Evolutionary conservation across 2,888 invertebrate genomes (phyloP).

Genomic region (Elgonia sp.): DNA sequence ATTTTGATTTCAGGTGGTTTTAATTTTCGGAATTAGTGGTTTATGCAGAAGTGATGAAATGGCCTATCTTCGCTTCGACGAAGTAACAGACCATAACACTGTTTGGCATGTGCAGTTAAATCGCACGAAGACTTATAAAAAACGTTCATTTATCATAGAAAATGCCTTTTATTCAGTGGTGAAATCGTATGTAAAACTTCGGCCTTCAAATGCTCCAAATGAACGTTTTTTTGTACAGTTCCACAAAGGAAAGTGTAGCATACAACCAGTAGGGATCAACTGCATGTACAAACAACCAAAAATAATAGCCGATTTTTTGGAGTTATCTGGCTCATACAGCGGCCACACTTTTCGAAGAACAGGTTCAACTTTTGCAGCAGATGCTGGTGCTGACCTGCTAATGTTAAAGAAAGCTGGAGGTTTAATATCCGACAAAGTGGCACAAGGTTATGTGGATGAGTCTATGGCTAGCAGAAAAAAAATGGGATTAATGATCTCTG

Average conservation of each 20-base stretch:
- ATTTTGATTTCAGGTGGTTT: constrained; percentile 25
- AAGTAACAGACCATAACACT: constrained; percentile 2
- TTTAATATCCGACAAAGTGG: constrained; percentile 13
- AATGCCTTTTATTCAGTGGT: constrained; percentile 19
- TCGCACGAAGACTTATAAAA: constrained; percentile 29
- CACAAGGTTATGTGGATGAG: constrained; percentile 32
- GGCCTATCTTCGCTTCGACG: constrained; percentile 11
- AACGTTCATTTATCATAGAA: constrained; percentile 22
- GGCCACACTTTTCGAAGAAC: constrained; percentile 40
- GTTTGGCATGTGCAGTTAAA: constrained; percentile 26
- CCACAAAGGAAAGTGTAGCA: constrained; percentile 25
- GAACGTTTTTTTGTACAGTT: constrained; percentile 40
- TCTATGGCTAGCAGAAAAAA: constrained; percentile 25
- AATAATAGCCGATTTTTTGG: constrained; percentile 32
- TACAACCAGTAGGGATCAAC: constrained; percentile 37
- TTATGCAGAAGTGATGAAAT: constrained; percentile 30
- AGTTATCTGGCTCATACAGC: constrained; percentile 19
- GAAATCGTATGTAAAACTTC: constrained; percentile 20
- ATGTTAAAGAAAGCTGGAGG: constrained; percentile 42
- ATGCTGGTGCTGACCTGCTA: constrained; percentile 30
- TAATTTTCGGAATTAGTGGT: constrained; percentile 42
- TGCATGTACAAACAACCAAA: constrained; percentile 41
- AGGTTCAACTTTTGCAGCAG: constrained; percentile 30
- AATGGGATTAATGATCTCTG: constrained; percentile 35
- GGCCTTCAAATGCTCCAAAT: constrained; percentile 19